A percentile compares a stretch with the other conserved stretches of the same genome.
These are phyloP conservation scores for Spondyliosoma cantharus DNA, from an alignment of 2,797 vertebrate genomes.

Conservation along the genomic window DNA sequence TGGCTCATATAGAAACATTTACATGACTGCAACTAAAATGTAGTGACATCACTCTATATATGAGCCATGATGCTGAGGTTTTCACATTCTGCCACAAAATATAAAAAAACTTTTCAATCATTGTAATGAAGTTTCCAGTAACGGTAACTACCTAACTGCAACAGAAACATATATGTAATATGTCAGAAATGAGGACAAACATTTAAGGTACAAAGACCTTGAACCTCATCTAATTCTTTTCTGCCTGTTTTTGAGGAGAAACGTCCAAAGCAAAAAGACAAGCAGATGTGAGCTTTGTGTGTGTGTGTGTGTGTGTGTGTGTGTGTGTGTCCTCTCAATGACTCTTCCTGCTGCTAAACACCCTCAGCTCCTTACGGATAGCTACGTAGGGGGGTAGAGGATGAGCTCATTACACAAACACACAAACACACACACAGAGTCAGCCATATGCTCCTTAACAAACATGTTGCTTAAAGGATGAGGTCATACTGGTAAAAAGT, in stretches of 20 bases:
- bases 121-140: neutral
- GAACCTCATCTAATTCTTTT: neutral
- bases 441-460: constrained; percentile 70
- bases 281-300: constrained; percentile 25
- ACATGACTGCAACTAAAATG: neutral
- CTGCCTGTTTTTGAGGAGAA: neutral
- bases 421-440: constrained; percentile 56
- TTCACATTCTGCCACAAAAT: neutral
- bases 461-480: constrained; percentile 71
- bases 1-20: neutral
- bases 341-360: constrained; percentile 71
- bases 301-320: constrained; percentile 28
- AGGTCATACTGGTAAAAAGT: constrained; percentile 66
- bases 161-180: neutral
- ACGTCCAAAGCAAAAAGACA: constrained; percentile 6
- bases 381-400: constrained; percentile 54
- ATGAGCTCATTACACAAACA: constrained; percentile 67
- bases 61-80: neutral
- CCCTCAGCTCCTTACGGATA: constrained; percentile 56
- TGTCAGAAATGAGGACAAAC: neutral
- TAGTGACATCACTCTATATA: constrained; percentile 21
- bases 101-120: neutral
- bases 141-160: neutral
- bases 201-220: constrained; percentile 1
- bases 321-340: constrained; percentile 62